phyloP scores from a whole-genome alignment of 2,888 invertebrate genomes.

The Elysia crispata region DNA sequence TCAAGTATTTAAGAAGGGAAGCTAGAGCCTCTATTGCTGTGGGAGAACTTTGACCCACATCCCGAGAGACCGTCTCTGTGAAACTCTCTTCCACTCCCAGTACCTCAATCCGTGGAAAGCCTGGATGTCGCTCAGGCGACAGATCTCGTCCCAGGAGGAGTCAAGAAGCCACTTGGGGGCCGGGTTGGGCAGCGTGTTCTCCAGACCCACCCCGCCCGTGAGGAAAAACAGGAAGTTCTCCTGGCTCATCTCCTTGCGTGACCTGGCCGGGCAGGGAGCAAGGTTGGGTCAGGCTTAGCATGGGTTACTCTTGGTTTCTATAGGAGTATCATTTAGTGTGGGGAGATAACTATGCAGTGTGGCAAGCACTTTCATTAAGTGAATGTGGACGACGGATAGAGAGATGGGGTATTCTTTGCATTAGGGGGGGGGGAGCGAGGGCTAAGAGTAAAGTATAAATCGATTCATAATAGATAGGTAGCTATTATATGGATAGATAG shows the following conservation, averaged over 20 bases:
- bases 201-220: slow-evolving; percentile 82
- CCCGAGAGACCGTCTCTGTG: not conserved
- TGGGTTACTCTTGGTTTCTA: not conserved
- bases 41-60: too few relatives aligned
- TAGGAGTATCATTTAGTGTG: not conserved
- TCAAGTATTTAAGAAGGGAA: too few relatives aligned
- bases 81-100: slow-evolving; percentile 56
- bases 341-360: not conserved
- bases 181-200: slow-evolving; percentile 85
- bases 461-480: too few relatives aligned
- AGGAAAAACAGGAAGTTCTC: slow-evolving; percentile 79
- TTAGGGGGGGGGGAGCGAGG: too few relatives aligned
- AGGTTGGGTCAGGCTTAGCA: not conserved
- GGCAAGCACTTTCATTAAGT: too few relatives aligned
- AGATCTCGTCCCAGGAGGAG: slow-evolving; percentile 89
- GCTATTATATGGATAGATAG: too few relatives aligned
- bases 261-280: slow-evolving; percentile 53
- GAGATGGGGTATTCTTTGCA: too few relatives aligned
- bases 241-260: slow-evolving; percentile 73
- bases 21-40: too few relatives aligned
- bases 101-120: slow-evolving; percentile 84
- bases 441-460: too few relatives aligned
- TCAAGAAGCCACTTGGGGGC: slow-evolving; percentile 84
- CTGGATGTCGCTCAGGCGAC: slow-evolving; percentile 84
- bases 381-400: too few relatives aligned